Percentiles rank a stretch among this genome's conserved stretches.
phyloP scores from a whole-genome alignment of 1,140 invertebrate genomes.

The Tetraneura akinire region DNA sequence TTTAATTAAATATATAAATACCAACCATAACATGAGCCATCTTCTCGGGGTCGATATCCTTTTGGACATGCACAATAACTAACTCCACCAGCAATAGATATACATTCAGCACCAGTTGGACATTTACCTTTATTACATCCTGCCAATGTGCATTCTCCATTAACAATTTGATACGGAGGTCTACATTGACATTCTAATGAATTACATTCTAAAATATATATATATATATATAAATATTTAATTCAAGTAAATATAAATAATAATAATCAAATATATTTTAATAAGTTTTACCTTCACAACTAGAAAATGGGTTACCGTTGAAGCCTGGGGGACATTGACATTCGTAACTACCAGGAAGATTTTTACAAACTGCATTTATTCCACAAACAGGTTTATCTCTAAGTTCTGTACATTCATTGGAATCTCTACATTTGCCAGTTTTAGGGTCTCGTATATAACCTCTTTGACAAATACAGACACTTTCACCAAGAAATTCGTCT shows the following conservation, averaged over 20 bases:
- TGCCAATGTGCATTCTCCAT: slow-evolving; percentile 79
- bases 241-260: no score
- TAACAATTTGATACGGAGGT: slow-evolving; percentile 79
- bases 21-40: slow-evolving; percentile 74
- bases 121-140: slow-evolving; percentile 78
- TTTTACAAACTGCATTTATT: slow-evolving; percentile 85
- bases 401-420: slow-evolving; percentile 81
- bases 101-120: slow-evolving; percentile 80
- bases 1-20: slow-evolving; percentile 52
- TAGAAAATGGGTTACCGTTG: slow-evolving; percentile 83
- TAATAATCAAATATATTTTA: no score
- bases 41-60: slow-evolving; percentile 71
- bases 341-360: slow-evolving; percentile 90
- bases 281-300: slow-evolving; percentile 77
- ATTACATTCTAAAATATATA: slow-evolving; percentile 78
- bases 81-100: slow-evolving; percentile 83
- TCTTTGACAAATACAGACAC: slow-evolving; percentile 83
- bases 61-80: slow-evolving; percentile 87
- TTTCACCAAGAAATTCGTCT: slow-evolving; percentile 70
- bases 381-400: slow-evolving; percentile 77
- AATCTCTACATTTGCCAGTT: slow-evolving; percentile 77
- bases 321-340: slow-evolving; percentile 85
- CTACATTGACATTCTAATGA: slow-evolving; percentile 83
- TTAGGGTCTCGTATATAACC: slow-evolving; percentile 75
- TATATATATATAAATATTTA: no score